These are phyloP conservation scores for Megalops atlanticus DNA, from an alignment of 2,113 vertebrate species.

Conservation along the genomic window DNA sequence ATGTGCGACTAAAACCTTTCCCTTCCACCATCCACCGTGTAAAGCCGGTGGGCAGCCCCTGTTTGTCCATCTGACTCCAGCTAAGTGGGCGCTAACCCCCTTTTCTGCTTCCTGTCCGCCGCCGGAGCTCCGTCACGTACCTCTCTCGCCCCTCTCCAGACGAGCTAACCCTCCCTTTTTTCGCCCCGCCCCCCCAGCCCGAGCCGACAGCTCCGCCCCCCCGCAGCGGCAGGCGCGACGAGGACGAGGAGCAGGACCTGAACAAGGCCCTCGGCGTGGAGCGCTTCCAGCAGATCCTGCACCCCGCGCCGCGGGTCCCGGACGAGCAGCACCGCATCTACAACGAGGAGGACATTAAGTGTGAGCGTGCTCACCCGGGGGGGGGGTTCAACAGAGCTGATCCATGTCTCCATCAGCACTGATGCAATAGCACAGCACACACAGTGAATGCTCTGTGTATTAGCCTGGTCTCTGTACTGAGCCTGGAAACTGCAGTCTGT, in stretches of 20 bases:
- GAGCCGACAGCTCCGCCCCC: conserved; percentile 61
- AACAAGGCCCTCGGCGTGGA: conserved; percentile 79
- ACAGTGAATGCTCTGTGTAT: too few species aligned
- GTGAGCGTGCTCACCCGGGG: conserved; percentile 56
- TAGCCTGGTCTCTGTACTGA: neutral
- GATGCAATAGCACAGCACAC: too few species aligned
- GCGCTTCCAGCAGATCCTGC: conserved; percentile 81
- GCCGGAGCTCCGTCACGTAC: neutral
- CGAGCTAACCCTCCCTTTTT: neutral
- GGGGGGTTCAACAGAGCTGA: too few species aligned
- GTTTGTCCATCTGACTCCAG: too few species aligned
- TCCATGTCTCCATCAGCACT: too few species aligned
- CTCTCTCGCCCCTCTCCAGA: neutral
- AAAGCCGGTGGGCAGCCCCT: too few species aligned
- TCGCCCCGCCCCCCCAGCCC: conserved; percentile 52
- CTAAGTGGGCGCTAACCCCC: too few species aligned
- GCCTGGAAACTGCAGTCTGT: too few species aligned
- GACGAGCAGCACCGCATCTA: conserved; percentile 80
- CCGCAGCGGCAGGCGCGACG: conserved; percentile 45
- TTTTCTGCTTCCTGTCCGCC: neutral
- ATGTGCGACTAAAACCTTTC: too few species aligned
- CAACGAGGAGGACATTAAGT: conserved; percentile 83
- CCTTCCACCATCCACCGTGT: too few species aligned
- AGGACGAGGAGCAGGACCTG: conserved; percentile 75
- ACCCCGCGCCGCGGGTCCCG: conserved; percentile 60